Evolutionary conservation across 1,140 invertebrate species (phyloP).

Genomic region (Heliconius congener): DNA sequence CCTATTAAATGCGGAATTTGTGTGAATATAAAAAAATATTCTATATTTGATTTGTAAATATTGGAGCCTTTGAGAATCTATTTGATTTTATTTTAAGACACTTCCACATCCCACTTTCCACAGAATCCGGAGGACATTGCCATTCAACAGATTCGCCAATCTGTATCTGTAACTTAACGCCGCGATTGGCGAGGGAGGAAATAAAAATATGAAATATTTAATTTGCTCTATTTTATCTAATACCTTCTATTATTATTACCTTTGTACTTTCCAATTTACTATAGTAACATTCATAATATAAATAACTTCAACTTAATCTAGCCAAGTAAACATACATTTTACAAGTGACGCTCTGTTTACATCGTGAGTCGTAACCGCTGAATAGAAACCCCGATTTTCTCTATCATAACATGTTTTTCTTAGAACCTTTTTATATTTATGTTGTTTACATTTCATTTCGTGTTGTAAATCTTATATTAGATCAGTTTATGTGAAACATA

Average conservation of each 20-base stretch:
- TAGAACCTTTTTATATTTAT: slow-evolving; percentile 16
- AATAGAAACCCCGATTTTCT: slow-evolving; percentile 22
- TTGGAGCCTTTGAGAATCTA: no score
- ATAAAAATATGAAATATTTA: background rate
- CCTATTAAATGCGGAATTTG: no score
- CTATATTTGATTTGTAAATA: no score
- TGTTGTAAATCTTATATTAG: background rate
- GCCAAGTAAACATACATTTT: slow-evolving; percentile 25
- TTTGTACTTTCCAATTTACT: background rate
- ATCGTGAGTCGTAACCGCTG: slow-evolving; percentile 12
- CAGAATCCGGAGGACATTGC: no score
- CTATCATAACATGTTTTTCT: slow-evolving; percentile 30
- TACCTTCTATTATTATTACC: background rate
- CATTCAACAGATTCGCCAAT: no score
- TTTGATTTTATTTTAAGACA: no score
- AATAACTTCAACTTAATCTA: background rate
- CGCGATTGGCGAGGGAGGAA: no score
- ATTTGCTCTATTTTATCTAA: background rate
- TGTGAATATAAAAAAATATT: no score
- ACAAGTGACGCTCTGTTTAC: slow-evolving; percentile 26
- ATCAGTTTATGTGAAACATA: background rate
- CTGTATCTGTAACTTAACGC: no score
- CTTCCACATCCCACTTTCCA: no score
- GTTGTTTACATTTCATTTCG: slow-evolving; percentile 11
- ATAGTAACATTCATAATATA: background rate